These are phyloP conservation scores for Crocodylus rhombifer DNA, from an alignment of 2,797 vertebrate species.

Conservation along the genomic window DNA sequence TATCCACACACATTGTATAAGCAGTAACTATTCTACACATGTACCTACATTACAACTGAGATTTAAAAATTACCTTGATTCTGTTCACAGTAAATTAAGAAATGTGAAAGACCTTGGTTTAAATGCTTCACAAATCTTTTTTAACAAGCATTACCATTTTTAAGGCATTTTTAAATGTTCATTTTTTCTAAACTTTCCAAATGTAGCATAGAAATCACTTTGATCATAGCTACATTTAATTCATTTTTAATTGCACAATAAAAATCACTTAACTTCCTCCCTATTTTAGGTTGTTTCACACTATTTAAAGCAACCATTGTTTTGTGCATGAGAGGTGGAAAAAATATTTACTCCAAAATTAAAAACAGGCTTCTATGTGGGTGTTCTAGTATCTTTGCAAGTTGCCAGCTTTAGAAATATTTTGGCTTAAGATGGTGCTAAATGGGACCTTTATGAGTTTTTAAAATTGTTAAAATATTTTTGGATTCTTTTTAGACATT, in stretches of 20 bases:
- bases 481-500: constrained; percentile 50
- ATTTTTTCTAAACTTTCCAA: constrained; percentile 53
- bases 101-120: neutral
- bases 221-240: constrained; percentile 46
- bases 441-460: constrained; percentile 51
- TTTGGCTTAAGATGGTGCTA: constrained; percentile 61
- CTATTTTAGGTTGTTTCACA: constrained; percentile 58
- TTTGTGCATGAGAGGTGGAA: constrained; percentile 35
- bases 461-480: constrained; percentile 69
- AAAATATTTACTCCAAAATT: constrained; percentile 78
- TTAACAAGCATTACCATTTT: neutral
- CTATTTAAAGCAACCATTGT: constrained; percentile 52
- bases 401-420: constrained; percentile 67
- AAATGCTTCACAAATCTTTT: neutral
- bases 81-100: neutral
- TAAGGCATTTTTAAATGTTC: constrained; percentile 22
- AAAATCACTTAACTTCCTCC: constrained; percentile 58
- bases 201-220: constrained; percentile 45
- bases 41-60: neutral
- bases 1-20: neutral
- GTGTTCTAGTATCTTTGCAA: constrained; percentile 73
- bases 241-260: constrained; percentile 59
- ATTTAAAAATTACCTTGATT: neutral
- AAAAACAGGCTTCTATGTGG: constrained; percentile 78
- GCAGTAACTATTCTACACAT: neutral